Conservation (phyloP, 2,797 vertebrate genomes). For the Acanthis flammea region DNA sequence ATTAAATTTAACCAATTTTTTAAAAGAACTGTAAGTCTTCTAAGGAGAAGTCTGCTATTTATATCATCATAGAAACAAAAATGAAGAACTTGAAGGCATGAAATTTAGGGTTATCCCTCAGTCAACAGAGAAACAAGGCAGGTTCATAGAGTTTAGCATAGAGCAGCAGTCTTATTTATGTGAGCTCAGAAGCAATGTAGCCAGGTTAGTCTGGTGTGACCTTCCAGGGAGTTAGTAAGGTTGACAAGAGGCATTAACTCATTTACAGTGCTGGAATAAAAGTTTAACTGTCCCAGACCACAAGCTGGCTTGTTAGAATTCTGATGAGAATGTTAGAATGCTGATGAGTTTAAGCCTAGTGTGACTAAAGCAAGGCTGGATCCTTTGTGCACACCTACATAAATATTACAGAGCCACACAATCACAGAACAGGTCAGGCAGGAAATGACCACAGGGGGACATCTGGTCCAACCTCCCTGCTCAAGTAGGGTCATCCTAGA, state of each 20-base stretch:
- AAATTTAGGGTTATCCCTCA: not conserved
- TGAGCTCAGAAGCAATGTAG: not conserved
- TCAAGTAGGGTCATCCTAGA: not conserved
- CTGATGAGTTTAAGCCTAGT: not conserved
- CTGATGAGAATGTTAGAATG: not conserved
- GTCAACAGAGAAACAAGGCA: not conserved
- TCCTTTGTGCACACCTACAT: not conserved
- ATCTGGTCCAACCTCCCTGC: not conserved
- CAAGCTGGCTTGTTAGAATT: not conserved
- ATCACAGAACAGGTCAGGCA: not conserved
- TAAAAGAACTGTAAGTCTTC: not conserved
- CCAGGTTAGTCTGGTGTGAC: not conserved
- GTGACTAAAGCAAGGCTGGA: not conserved
- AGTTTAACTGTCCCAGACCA: not conserved
- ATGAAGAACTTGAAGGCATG: not conserved
- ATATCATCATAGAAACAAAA: not conserved
- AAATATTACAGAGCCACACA: not conserved
- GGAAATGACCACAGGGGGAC: not conserved
- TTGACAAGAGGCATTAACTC: not conserved
- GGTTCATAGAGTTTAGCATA: not conserved
- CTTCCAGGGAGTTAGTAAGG: not conserved
- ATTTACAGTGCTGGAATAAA: not conserved
- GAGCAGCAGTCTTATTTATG: not conserved
- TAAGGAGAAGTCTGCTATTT: not conserved
- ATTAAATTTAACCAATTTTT: not conserved